Conservation (phyloP, 2,113 vertebrate genomes). For the Alethe diademata region DNA sequence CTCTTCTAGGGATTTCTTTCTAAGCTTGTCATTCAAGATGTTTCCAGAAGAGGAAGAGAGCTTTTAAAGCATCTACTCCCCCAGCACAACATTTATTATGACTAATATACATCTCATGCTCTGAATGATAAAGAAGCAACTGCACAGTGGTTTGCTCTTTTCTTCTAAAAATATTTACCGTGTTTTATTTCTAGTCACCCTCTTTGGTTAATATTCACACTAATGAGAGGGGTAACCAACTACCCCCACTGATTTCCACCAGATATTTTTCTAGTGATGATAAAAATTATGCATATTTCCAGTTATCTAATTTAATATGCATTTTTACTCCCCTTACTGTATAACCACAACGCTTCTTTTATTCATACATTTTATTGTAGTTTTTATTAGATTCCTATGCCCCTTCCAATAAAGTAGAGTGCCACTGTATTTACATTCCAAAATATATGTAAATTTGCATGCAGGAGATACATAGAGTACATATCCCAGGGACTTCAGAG, state of each 20-base stretch:
- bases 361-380: neutral
- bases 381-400: neutral
- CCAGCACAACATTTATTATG: conserved; percentile 35
- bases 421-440: neutral
- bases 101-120: conserved; percentile 30
- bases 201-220: conserved; percentile 46
- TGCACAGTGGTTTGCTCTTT: conserved; percentile 18
- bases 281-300: conserved; percentile 7
- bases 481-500: neutral
- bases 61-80: conserved; percentile 36
- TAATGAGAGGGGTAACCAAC: conserved; percentile 23
- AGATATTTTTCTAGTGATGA: conserved; percentile 17
- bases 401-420: neutral
- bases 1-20: conserved; percentile 62
- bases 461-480: neutral
- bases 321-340: neutral
- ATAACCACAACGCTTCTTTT: neutral
- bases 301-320: conserved; percentile 6
- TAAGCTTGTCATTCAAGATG: conserved; percentile 16
- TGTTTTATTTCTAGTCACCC: conserved; percentile 35
- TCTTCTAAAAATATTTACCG: conserved; percentile 42
- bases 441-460: neutral
- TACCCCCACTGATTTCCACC: conserved; percentile 27
- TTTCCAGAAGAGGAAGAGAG: conserved; percentile 61
- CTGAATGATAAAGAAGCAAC: conserved; percentile 47